Base-by-base conservation (phyloP, 2,113 vertebrate species). In the Ictidomys tridecemlineatus region DNA sequence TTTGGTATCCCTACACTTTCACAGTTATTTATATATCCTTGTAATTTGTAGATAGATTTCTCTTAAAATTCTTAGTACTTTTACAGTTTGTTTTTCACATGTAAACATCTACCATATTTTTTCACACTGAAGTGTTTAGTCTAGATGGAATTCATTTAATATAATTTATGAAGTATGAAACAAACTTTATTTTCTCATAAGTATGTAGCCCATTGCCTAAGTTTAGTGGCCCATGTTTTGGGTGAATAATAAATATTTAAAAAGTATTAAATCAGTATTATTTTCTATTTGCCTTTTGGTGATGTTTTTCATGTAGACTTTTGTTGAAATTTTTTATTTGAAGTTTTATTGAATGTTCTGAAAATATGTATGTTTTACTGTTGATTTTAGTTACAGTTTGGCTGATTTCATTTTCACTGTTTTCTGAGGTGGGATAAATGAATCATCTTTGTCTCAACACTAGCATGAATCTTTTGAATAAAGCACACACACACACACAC, bases 361-460 rank as follows among this genome's bases (percentile, higher is more conserved):
- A 58, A 18, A 93, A 83, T 91, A 79, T 22, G 61, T 45, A 45
- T 83, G 63, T 80, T 82, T 89, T 45, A 65, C n/a, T 89, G 3
- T 65, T 92, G 76, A 42, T 79, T 95, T 96, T 53, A 63, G 53
- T 74, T 87, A 28, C 42, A 56, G 28, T 39, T 79, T 93, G 86
- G 5, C 67, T 56, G 28, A 88, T 92, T 92, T 96, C 84, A 78
- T 74, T 87, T 89, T 78, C 74, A 78, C 53, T 74, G 20, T 85
- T 96, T 73, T 89, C 90, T 79, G 78, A 80, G 32, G 8, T 85
- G 28, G 17, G 10, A 2, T 56, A 79, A 86, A 58, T 87, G 79
- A 96, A 84, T 97, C 87, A 95, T 58, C 22, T 42, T 80, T 72
- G 34, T 24, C 12, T 93, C 67, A 42, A 26, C 17, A 74, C 7